Conservation (phyloP, 2,797 vertebrate genomes). For the Bovichtus variegatus region DNA sequence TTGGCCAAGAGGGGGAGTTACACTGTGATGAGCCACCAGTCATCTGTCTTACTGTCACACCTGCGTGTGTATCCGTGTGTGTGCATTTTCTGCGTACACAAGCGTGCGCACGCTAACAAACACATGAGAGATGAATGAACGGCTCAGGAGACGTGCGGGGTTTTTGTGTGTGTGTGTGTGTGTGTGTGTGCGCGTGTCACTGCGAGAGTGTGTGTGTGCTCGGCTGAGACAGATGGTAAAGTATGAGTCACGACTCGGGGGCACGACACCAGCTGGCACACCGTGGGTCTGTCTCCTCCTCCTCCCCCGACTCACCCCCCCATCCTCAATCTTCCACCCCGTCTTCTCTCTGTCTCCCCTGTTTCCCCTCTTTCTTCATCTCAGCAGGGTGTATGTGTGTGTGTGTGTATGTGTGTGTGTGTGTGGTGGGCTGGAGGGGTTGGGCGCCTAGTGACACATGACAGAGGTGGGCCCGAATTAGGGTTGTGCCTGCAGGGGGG, state of each 20-base stretch:
- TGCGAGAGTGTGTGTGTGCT: constrained; percentile 19
- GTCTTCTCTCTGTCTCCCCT: constrained; percentile 70
- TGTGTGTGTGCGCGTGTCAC: constrained; percentile 10
- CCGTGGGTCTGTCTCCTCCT: constrained; percentile 65
- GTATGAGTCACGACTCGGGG: constrained; percentile 84
- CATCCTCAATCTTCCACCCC: constrained; percentile 69
- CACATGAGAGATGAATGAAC: constrained; percentile 41
- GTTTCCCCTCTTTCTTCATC: constrained; percentile 77
- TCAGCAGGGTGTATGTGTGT: constrained; percentile 64
- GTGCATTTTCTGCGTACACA: neutral
- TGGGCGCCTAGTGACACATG: constrained; percentile 70
- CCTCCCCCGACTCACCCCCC: constrained; percentile 1
- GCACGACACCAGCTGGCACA: constrained; percentile 85
- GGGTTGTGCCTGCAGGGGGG: constrained; percentile 58
- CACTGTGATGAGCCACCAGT: constrained; percentile 60
- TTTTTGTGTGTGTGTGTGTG: neutral
- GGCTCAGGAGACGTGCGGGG: constrained; percentile 33
- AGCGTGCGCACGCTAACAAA: constrained; percentile 13
- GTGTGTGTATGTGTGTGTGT: constrained; percentile 49
- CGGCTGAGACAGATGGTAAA: constrained; percentile 81
- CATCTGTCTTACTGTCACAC: constrained; percentile 72
- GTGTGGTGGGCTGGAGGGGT: constrained; percentile 61
- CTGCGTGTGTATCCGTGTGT: constrained; percentile 49
- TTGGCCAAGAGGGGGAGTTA: constrained; percentile 58
- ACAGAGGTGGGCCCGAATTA: constrained; percentile 77